Conservation (phyloP, 2,797 vertebrate species). For the Apogon hyalosoma region DNA sequence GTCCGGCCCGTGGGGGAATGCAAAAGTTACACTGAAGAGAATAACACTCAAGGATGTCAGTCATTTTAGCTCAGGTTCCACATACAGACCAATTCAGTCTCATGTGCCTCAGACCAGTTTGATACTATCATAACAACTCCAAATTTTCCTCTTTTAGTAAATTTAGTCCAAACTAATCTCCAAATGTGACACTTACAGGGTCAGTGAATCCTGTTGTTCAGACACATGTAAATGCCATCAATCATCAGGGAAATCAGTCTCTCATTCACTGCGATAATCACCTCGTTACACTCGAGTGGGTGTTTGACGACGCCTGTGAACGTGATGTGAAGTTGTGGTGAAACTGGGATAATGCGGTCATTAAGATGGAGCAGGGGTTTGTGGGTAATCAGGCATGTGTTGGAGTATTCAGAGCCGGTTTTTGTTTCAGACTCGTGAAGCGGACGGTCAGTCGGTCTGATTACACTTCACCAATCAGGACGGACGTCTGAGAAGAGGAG, state of each 20-base stretch:
- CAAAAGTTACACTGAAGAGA: too few species aligned
- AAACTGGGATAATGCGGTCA: constrained; percentile 70
- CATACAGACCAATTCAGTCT: too few species aligned
- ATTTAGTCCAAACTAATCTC: too few species aligned
- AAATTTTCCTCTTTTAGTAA: too few species aligned
- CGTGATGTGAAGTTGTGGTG: constrained; percentile 45
- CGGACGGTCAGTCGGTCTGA: constrained; percentile 35
- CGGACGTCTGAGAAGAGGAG: constrained; percentile 14
- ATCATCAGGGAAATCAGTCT: constrained; percentile 61
- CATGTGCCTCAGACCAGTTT: too few species aligned
- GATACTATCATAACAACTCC: too few species aligned
- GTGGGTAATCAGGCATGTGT: constrained; percentile 55
- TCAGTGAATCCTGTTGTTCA: not conserved
- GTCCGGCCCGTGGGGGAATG: too few species aligned
- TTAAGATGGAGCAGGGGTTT: constrained; percentile 50
- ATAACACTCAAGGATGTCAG: too few species aligned
- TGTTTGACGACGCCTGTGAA: constrained; percentile 10
- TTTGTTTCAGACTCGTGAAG: constrained; percentile 28
- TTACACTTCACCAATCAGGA: constrained; percentile 34
- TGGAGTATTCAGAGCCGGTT: constrained; percentile 60
- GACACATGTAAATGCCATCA: constrained; percentile 64
- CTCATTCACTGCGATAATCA: constrained; percentile 52
- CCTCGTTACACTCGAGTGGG: constrained; percentile 41
- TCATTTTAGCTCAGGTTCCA: too few species aligned
- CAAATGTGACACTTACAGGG: too few species aligned